Evolutionary conservation across 2,888 invertebrate genomes (phyloP).

Genomic region (Hirtodrosophila duncani): DNA sequence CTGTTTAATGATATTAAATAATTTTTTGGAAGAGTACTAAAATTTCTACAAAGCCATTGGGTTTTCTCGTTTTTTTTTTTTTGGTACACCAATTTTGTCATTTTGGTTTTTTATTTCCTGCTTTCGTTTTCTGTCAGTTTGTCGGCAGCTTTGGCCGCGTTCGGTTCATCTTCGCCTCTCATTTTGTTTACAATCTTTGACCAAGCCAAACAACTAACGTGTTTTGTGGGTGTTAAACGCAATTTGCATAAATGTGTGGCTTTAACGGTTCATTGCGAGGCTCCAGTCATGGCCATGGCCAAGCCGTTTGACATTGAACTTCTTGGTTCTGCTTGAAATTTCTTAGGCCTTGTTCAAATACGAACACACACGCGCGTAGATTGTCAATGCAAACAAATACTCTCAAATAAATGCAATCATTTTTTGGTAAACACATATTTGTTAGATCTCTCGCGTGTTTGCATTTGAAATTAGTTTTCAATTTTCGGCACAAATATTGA

Average conservation of each 20-base stretch:
- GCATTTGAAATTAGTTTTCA: conserved; percentile 55
- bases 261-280: conserved; percentile 3
- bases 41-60: conserved; percentile 33
- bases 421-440: conserved; percentile 28
- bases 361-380: conserved; percentile 6
- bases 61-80: conserved; percentile 18
- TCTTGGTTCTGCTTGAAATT: too few relatives aligned
- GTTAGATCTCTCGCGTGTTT: conserved; percentile 32
- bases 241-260: conserved; percentile 2
- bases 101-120: conserved; percentile 29
- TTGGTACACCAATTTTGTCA: conserved; percentile 52
- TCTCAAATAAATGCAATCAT: conserved; percentile 30
- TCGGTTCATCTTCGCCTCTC: conserved; percentile 34
- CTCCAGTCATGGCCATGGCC: neutral
- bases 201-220: too few relatives aligned
- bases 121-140: conserved; percentile 52
- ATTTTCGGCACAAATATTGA: conserved; percentile 58
- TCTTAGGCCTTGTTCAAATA: conserved; percentile 32
- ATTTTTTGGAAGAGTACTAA: too few relatives aligned
- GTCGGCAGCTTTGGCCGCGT: conserved; percentile 44
- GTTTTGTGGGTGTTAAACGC: conserved; percentile 14
- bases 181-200: conserved; percentile 12
- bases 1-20: too few relatives aligned
- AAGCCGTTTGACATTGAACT: conserved; percentile 66
- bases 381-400: conserved; percentile 13